Conservation (phyloP, 1,140 invertebrate species). For the Plutomurus gul region DNA sequence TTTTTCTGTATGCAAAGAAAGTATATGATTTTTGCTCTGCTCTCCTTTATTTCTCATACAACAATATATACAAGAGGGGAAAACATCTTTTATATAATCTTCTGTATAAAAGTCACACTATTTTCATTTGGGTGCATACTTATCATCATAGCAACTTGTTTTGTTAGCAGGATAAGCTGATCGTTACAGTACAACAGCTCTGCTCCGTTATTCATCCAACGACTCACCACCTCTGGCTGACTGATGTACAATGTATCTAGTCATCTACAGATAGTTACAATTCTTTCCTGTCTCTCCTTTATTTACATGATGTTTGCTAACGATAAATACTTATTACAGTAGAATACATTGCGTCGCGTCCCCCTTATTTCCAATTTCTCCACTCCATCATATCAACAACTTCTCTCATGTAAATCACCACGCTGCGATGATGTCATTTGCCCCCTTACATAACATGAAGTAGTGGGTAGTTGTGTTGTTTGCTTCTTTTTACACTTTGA, state of each 20-base stretch:
- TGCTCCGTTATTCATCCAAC: neutral
- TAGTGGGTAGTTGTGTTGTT: no score
- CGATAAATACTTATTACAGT: neutral
- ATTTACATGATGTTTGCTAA: slow-evolving; percentile 6
- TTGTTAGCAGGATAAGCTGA: neutral
- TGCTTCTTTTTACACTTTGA: no score
- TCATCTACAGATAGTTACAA: no score
- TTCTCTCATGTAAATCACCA: no score
- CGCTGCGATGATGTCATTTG: neutral
- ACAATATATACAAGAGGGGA: slow-evolving; percentile 37
- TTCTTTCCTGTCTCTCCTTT: neutral
- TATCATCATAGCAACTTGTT: slow-evolving; percentile 14
- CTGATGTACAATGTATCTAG: neutral
- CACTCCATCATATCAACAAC: neutral
- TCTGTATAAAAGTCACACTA: slow-evolving; percentile 39
- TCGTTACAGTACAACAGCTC: neutral
- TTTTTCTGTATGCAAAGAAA: neutral
- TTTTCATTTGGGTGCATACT: neutral
- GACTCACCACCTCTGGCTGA: neutral
- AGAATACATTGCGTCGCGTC: neutral
- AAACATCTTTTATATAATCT: slow-evolving; percentile 42
- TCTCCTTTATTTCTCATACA: slow-evolving; percentile 39
- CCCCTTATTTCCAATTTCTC: neutral
- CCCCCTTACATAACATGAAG: no score
- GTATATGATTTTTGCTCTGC: neutral